These are phyloP conservation scores for Penaeus monodon DNA, from an alignment of 2,888 invertebrate species.

Conservation along the genomic window DNA sequence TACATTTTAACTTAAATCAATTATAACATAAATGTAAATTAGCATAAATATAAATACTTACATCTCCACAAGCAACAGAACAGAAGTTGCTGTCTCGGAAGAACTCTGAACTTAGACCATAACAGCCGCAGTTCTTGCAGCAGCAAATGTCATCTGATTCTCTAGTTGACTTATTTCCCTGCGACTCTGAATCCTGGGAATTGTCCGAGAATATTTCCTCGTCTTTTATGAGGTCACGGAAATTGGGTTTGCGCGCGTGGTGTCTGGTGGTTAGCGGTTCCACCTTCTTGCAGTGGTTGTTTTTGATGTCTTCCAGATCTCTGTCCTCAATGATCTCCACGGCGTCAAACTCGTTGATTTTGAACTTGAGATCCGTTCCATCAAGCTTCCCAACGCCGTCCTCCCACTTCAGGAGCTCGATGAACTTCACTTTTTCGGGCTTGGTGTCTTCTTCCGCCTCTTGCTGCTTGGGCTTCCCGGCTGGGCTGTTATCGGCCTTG, in stretches of 20 bases:
- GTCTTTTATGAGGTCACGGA: constrained; percentile 48
- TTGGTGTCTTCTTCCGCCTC: constrained; percentile 25
- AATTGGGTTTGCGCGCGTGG: constrained; percentile 59
- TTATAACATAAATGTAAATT: neutral
- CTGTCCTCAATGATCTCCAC: constrained; percentile 59
- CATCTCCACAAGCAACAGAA: constrained; percentile 60
- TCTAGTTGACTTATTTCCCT: constrained; percentile 41
- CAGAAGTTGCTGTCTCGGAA: constrained; percentile 58
- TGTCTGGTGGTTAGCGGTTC: constrained; percentile 31
- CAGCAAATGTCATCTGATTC: constrained; percentile 61
- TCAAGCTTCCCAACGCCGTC: constrained; percentile 54
- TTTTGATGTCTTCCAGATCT: constrained; percentile 56
- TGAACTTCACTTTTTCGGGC: constrained; percentile 45
- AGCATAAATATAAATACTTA: constrained; percentile 29
- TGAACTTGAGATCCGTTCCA: constrained; percentile 59
- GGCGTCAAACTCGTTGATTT: constrained; percentile 59
- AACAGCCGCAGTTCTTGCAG: constrained; percentile 64
- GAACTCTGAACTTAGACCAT: constrained; percentile 61
- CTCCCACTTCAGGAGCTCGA: constrained; percentile 58
- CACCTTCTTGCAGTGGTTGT: constrained; percentile 31
- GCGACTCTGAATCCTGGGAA: constrained; percentile 49
- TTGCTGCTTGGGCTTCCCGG: neutral
- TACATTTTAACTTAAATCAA: too few relatives aligned
- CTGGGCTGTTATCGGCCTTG: neutral
- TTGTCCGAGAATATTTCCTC: constrained; percentile 57